Evolutionary conservation across 2,113 vertebrate species (phyloP).

Genomic region (Brienomyrus longianalis): DNA sequence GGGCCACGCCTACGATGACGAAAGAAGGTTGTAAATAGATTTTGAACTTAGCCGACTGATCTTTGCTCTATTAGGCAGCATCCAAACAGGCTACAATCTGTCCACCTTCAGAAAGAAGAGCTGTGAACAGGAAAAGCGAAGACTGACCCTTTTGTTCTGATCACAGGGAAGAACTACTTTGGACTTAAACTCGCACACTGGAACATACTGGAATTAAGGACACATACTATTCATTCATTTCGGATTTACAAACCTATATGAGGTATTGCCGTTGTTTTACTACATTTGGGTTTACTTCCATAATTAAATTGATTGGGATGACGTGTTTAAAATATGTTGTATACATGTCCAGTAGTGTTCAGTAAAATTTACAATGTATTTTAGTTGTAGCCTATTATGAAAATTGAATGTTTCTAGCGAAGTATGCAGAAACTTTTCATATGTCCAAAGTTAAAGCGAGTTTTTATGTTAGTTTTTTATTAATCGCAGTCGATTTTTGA

Average conservation of each 20-base stretch:
- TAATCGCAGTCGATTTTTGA: neutral
- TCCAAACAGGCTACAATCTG: conserved; percentile 44
- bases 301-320: neutral
- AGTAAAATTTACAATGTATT: neutral
- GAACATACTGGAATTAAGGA: conserved; percentile 19
- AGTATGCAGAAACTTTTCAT: neutral
- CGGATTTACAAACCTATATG: conserved; percentile 14
- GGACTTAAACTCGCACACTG: neutral
- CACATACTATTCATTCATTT: neutral
- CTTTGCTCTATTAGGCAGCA: conserved; percentile 45
- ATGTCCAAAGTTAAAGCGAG: neutral
- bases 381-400: neutral
- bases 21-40: conserved; percentile 51
- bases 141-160: neutral
- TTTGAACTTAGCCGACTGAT: conserved; percentile 81
- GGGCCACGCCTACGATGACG: conserved; percentile 65
- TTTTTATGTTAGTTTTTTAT: neutral
- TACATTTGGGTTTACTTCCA: neutral
- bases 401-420: neutral
- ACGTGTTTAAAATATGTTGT: neutral
- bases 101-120: neutral
- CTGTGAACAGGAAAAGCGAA: neutral
- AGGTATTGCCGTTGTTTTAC: conserved; percentile 5
- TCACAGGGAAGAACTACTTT: neutral
- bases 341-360: neutral